Evolutionary conservation across 2,888 invertebrate genomes (phyloP), one percentile per base, ranked within the genome.

Genomic region (Heliothis peltigera): DNA sequence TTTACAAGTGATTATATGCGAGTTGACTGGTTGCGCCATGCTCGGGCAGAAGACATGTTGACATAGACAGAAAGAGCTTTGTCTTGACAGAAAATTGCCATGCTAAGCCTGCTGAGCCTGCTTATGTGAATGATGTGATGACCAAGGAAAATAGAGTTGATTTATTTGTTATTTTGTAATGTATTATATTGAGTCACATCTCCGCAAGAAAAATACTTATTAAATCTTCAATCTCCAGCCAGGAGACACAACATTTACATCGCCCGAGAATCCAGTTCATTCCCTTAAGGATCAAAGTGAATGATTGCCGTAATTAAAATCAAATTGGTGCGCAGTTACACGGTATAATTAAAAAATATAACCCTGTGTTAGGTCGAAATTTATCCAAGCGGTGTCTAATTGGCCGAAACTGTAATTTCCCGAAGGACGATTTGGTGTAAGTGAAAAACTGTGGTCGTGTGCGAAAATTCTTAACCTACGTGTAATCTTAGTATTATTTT

Each of bases 351-450:
- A 90, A 91, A 91, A 91, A 91, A 91, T 87, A 92, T 89, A 87
- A 87, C 82, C 78, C 79, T 79, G 81, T 88, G 89, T 90, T 89
- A 87, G 85, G 85, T 84, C 71, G 83, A 84, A 92, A 92, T 92
- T 92, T 91, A 91, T 91, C 86, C 85, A 82, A 80, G 81, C 84
- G 86, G 80, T 78, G 84, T 86, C 90, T 92, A 92, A 93, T 93
- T 93, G 91, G 89, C 88, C 86, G 85, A 89, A 91, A 89, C 89
- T 89, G 91, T 91, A 92, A 92, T 93, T 93, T 93, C 93, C 92
- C 93, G 88, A 71, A 89, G 93, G 93, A 87, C 77, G 51, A 52
- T 49, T 47, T 71, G 85, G 82, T 52, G 12, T 64, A 84, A 79
- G 75, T 4, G n/a, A 75, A 15, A 7, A 59, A 35, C 71, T 28